Percentiles rank a stretch among this genome's conserved stretches.
Conservation (phyloP, 2,797 vertebrate species). For the Muscicapa comitata region DNA sequence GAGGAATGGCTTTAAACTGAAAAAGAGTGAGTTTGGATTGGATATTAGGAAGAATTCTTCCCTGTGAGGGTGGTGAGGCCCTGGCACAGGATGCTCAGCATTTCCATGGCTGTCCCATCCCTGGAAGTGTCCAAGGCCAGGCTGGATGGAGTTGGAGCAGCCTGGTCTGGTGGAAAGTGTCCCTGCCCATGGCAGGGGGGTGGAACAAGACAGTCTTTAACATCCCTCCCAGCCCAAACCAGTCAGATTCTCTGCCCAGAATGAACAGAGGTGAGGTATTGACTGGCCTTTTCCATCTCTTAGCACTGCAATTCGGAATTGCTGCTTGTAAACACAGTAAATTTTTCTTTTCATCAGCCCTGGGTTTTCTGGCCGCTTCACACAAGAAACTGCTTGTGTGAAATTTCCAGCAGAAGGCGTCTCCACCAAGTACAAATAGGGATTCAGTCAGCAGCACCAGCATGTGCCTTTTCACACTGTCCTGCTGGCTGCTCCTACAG, state of each 20-base stretch:
- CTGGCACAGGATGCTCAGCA: neutral
- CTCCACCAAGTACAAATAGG: neutral
- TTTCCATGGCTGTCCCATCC: neutral
- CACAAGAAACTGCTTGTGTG: conserved; percentile 28
- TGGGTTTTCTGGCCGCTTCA: neutral
- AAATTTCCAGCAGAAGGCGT: neutral
- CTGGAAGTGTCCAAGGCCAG: neutral
- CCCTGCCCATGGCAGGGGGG: neutral
- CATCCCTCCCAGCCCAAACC: neutral
- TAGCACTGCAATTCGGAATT: neutral
- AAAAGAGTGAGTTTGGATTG: neutral
- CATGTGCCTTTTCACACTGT: neutral
- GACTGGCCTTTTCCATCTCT: neutral
- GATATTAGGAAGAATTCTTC: neutral
- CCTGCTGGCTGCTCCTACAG: neutral
- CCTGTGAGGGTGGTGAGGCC: neutral
- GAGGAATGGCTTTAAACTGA: neutral
- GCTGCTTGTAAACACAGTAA: neutral
- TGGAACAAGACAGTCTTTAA: neutral
- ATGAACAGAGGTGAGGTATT: neutral
- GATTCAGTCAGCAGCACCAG: conserved; percentile 9
- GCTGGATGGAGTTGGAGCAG: neutral
- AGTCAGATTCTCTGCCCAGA: neutral
- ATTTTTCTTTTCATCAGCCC: neutral
- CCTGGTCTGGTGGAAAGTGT: neutral